These are phyloP conservation scores for Brachionus rotundiformis DNA, from an alignment of 1,140 invertebrate species.

Conservation along the genomic window DNA sequence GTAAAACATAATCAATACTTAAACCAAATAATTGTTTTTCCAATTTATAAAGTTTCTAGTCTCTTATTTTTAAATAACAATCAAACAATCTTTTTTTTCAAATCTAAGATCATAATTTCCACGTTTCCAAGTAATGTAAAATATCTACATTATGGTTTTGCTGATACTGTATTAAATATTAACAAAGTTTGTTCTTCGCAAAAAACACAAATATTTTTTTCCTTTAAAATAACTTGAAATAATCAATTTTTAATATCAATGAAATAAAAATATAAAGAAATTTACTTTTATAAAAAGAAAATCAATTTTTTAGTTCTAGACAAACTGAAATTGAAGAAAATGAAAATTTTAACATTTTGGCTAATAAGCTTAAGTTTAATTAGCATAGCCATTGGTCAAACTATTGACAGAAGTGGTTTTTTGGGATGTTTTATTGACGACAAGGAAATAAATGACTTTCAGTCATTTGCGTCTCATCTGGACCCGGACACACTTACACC, in stretches of 20 bases:
- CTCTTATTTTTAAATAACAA: too few relatives aligned
- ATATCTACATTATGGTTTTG: too few relatives aligned
- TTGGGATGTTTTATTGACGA: constrained; percentile 15
- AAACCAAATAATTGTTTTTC: too few relatives aligned
- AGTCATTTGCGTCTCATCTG: constrained; percentile 23
- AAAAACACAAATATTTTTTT: too few relatives aligned
- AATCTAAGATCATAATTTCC: too few relatives aligned
- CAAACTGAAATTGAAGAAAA: not conserved
- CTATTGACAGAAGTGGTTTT: not conserved
- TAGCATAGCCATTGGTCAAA: not conserved
- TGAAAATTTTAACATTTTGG: not conserved
- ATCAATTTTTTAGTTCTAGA: not conserved
- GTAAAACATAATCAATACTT: too few relatives aligned
- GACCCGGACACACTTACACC: not conserved
- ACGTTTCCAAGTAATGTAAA: too few relatives aligned
- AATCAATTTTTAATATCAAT: not conserved
- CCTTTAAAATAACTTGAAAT: too few relatives aligned
- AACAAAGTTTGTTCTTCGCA: too few relatives aligned
- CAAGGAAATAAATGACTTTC: constrained; percentile 1
- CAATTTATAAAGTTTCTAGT: too few relatives aligned
- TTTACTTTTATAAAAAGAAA: not conserved
- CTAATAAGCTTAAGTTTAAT: not conserved
- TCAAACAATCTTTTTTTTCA: too few relatives aligned
- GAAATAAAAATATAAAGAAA: not conserved
- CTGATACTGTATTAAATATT: too few relatives aligned